Evolutionary conservation across 2,888 invertebrate genomes (phyloP), one percentile per base, ranked within the genome.

Genomic region (Agrotis exclamationis): DNA sequence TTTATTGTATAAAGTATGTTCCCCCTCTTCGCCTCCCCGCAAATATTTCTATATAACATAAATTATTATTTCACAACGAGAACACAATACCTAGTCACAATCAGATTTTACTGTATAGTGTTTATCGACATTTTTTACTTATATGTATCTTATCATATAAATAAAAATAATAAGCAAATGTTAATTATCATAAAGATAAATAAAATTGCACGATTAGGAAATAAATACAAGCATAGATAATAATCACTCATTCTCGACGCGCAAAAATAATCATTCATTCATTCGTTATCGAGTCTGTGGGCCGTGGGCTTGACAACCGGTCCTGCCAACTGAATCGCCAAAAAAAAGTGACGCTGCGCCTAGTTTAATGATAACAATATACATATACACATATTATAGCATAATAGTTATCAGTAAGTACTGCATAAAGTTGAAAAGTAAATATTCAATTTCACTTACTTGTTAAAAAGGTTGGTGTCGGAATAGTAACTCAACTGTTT

Each of bases 261-360:
- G 20, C 18, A 33, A 45, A 48, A 63, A n/a, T 51, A 39, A 53
- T 51, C 72, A 58, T 48, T 74, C 72, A 39, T 57, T 65, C 74
- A 73, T 53, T 65, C 13, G 63, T 44, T 74, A 63, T 60, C 4
- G 24, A 63, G 33, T 76, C 85, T 78, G 62, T 62, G 73, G 66
- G 28, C 44, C 22, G 9, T 11, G 11, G 5, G 13, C 18, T 14
- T 64, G 57, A 64, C 57, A 65, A n/a, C 39, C 79, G 82, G 53
- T 76, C 71, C 82, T 80, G 63, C 86, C 86, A 85, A 85, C 85
- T 11, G 20, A 48, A 58, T 3, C 4, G 20, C 22, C 24, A 22
- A 63, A 60, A 74, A 66, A 60, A 66, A 48, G 58, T 70, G 70
- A 68, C 48, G 33, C 20, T 14, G 13, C 16, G 54, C 14, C 45